Evolutionary conservation across 2,888 invertebrate genomes (phyloP).

Genomic region (Eristalis intricaria): DNA sequence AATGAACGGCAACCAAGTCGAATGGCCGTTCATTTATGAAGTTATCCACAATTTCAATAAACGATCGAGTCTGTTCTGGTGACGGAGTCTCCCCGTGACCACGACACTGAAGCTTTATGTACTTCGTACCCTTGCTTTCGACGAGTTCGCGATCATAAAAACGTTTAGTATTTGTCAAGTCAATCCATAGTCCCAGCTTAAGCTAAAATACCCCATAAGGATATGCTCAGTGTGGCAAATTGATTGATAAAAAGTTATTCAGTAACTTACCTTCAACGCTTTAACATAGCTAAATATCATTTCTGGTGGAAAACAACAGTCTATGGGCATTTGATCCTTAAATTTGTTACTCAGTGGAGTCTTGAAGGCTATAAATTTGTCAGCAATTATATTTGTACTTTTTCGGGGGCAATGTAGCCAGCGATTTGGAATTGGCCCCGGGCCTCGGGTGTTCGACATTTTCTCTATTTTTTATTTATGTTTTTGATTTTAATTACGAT

Average conservation of each 20-base stretch:
- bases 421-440: slow-evolving; percentile 90
- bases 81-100: slow-evolving; percentile 97
- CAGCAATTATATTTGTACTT: slow-evolving; percentile 86
- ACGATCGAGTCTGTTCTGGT: slow-evolving; percentile 90
- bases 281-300: slow-evolving; percentile 93
- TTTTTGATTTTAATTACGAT: background rate
- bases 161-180: slow-evolving; percentile 96
- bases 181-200: slow-evolving; percentile 97
- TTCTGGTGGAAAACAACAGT: slow-evolving; percentile 91
- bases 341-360: slow-evolving; percentile 93
- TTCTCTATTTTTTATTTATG: background rate
- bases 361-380: slow-evolving; percentile 88
- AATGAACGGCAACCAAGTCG: slow-evolving; percentile 89
- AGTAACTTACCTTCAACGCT: slow-evolving; percentile 85
- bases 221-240: background rate
- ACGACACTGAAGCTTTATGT: slow-evolving; percentile 93
- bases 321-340: slow-evolving; percentile 91
- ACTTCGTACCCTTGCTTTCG: slow-evolving; percentile 88
- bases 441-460: slow-evolving; percentile 73
- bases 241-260: background rate
- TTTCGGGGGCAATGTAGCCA: slow-evolving; percentile 95
- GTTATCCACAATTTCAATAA: slow-evolving; percentile 89
- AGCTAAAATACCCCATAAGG: slow-evolving; percentile 82
- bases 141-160: slow-evolving; percentile 94
- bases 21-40: slow-evolving; percentile 91